Percentiles rank a stretch among this genome's conserved stretches.
Evolutionary conservation across 2,797 vertebrate species (phyloP).

Genomic region (Pipistrellus kuhlii): DNA sequence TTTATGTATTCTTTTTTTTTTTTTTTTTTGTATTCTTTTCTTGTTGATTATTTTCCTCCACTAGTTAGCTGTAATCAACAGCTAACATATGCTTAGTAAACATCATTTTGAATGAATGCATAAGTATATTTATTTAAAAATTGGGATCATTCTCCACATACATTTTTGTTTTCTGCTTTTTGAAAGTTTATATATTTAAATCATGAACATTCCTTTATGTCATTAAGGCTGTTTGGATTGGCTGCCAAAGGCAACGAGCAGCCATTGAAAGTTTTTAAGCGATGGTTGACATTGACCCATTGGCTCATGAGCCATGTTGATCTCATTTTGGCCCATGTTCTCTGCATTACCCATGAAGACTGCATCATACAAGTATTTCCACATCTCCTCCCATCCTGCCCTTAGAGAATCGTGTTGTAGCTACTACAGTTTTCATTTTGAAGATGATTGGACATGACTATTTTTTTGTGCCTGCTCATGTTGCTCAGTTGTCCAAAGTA

Average conservation of each 20-base stretch:
- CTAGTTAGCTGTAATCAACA: neutral
- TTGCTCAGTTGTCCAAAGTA: slow-evolving; percentile 79
- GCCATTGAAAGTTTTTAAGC: slow-evolving; percentile 50
- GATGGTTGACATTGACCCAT: slow-evolving; percentile 71
- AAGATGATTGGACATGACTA: slow-evolving; percentile 71
- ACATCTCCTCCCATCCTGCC: slow-evolving; percentile 67
- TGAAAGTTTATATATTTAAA: neutral
- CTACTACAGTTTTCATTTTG: slow-evolving; percentile 76
- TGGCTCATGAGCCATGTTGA: slow-evolving; percentile 71
- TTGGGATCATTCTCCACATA: neutral
- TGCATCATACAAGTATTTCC: slow-evolving; percentile 77
- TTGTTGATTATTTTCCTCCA: neutral
- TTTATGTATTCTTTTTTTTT: neutral
- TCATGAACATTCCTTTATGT: slow-evolving; percentile 62
- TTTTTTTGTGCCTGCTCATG: slow-evolving; percentile 52
- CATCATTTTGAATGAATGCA: slow-evolving; percentile 21
- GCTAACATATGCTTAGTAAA: slow-evolving; percentile 1
- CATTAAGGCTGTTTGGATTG: slow-evolving; percentile 28
- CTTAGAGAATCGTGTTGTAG: slow-evolving; percentile 72
- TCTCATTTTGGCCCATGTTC: slow-evolving; percentile 77
- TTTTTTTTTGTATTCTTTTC: neutral
- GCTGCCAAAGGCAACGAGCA: neutral
- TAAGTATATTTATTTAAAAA: slow-evolving; percentile 34
- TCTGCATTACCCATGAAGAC: slow-evolving; percentile 76
- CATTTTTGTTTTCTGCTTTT: slow-evolving; percentile 44